A percentile compares a stretch with the other conserved stretches of the same genome.
Conservation (phyloP, 2,113 vertebrate genomes). For the Glareola pratincola region DNA sequence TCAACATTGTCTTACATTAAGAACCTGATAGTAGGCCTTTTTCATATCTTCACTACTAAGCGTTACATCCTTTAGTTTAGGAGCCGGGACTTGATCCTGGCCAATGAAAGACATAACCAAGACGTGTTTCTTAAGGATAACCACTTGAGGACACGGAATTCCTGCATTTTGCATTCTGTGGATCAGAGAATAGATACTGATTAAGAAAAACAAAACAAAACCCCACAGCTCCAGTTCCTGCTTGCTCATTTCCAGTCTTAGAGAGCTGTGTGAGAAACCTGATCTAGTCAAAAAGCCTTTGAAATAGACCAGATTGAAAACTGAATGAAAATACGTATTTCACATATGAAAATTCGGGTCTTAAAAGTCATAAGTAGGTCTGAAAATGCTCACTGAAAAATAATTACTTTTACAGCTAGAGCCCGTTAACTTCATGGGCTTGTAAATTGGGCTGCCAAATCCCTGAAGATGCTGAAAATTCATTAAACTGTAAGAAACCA, state of each 20-base stretch:
- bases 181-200: neutral
- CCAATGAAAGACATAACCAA: constrained; percentile 99
- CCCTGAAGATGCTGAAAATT: neutral
- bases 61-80: constrained; percentile 90
- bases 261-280: neutral
- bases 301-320: neutral
- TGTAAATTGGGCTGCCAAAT: neutral
- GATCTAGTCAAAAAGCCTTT: neutral
- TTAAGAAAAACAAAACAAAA: neutral
- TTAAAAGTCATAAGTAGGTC: neutral
- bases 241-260: neutral
- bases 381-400: neutral
- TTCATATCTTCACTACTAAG: constrained; percentile 88
- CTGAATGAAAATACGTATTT: neutral
- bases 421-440: neutral
- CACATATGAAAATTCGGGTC: neutral
- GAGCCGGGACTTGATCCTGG: constrained; percentile 90
- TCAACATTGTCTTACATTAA: constrained; percentile 75
- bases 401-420: neutral
- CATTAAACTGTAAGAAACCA: neutral
- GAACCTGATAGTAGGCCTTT: constrained; percentile 85
- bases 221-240: neutral
- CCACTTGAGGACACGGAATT: constrained; percentile 90
- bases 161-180: constrained; percentile 90
- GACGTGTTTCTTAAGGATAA: constrained; percentile 92